These are phyloP conservation scores for Cyprinella venusta DNA, from an alignment of 2,797 vertebrate species.

Conservation along the genomic window DNA sequence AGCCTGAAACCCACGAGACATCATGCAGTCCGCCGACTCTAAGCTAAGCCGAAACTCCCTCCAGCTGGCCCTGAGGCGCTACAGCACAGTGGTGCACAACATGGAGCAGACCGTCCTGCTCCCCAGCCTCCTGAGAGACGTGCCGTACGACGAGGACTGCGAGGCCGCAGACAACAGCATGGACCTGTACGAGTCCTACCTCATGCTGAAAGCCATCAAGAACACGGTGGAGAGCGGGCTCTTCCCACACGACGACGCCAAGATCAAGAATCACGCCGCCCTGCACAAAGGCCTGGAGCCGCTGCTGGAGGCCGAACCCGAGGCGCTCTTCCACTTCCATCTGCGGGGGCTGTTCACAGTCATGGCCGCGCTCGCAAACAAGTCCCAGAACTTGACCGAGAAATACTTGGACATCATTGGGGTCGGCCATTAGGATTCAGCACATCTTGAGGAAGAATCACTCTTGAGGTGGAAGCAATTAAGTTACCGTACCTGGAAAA, in stretches of 20 bases:
- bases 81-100: slow-evolving; percentile 76
- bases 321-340: slow-evolving; percentile 83
- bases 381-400: slow-evolving; percentile 79
- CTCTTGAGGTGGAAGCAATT: not conserved
- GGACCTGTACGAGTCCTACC: slow-evolving; percentile 82
- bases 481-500: not conserved
- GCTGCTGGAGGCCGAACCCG: slow-evolving; percentile 71
- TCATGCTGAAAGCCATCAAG: slow-evolving; percentile 84
- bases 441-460: not conserved
- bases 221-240: slow-evolving; percentile 80
- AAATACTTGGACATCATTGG: slow-evolving; percentile 88
- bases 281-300: slow-evolving; percentile 52
- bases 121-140: slow-evolving; percentile 85
- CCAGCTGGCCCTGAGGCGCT: slow-evolving; percentile 75
- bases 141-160: slow-evolving; percentile 67
- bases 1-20: slow-evolving; percentile 56
- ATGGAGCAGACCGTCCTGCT: slow-evolving; percentile 91
- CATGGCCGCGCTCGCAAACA: slow-evolving; percentile 81
- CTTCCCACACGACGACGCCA: slow-evolving; percentile 64
- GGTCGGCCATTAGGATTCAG: slow-evolving; percentile 49
- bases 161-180: slow-evolving; percentile 48
- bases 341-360: slow-evolving; percentile 83
- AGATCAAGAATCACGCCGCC: slow-evolving; percentile 51
- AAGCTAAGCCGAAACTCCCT: slow-evolving; percentile 75
- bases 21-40: slow-evolving; percentile 76